Base-by-base conservation (phyloP, 2,113 vertebrate species). In the Toxotes chatareus region DNA sequence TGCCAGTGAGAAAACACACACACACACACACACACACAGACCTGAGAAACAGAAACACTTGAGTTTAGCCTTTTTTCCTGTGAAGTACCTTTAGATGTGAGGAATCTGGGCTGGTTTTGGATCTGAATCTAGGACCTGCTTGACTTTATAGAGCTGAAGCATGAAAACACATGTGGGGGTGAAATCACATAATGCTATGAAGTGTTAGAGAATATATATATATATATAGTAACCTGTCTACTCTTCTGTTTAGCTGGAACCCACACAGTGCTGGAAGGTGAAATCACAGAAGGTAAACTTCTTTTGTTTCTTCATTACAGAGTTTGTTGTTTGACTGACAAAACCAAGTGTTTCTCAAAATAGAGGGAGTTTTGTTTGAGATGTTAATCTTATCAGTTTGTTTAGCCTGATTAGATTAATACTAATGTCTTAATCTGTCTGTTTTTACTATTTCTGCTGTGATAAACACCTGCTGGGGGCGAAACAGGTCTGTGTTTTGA, bases 1-100 rank as follows among this genome's bases (percentile, higher is more conserved):
- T 31, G 85, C 89, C 73, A 94, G 97, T 99, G 90, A 96, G 96
- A 91, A n/a, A 16, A 38, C 56, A 3, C 27, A 1, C 31, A 51
- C 21, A 31, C 34, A 51, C 38, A 59, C 17, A 49, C 8, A 36
- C 27, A 40, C 72, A 27, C 19, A 49, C 21, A 7, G 9, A 36
- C 12, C 13, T 23, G 32, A 47, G 0, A 27, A 16, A 2, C 47
- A 56, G 12, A 44, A 44, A 44, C 11, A 44, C 11, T 13, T 44
- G 12, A 44, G 10, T 12, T 44, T 44, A 7, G 10, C n/a, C 1
- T 1, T 27, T 74, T 40, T 23, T n/a, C 11, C 10, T 53, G 21
- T 63, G 1, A 16, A 21, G 38, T 49, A 19, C 10, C 23, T 65
- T 36, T 53, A 47, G 13, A 59, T 66, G 34, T 57, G 21, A 56